Base-by-base conservation (phyloP, 2,797 vertebrate species). In the Alosa sapidissima region DNA sequence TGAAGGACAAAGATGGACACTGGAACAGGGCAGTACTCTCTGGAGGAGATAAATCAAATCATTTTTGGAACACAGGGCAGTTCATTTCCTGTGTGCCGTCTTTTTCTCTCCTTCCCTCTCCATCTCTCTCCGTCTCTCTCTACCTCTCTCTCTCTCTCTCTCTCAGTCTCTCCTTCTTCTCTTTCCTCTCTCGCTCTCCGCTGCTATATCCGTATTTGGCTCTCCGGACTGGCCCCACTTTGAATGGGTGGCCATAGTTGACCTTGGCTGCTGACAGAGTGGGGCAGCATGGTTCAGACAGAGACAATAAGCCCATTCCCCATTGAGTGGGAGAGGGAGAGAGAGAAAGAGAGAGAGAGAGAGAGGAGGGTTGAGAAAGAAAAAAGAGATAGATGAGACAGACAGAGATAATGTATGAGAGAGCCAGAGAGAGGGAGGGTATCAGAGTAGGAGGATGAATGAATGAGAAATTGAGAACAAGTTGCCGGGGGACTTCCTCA, bases 241-340 rank as follows among this genome's bases (percentile, higher is more conserved):
- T 91, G 89, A 94, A 92, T 92, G 91, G 89, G 92, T 90, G 89
- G 89, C 89, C 91, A 89, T 93, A 94, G 94, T 94, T 94, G 94
- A 96, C 95, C 94, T 96, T 95, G 94, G 92, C 90, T 92, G 88
- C 90, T 91, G 90, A 91, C 92, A 89, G 89, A 84, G 89, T 90
- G 91, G 90, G 90, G 88, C 91, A 89, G 90, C 91, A 92, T 89
- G 85, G 91, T 91, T 91, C 93, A 93, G 91, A 87, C 90, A 88
- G 89, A 92, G 89, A 91, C 93, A 93, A 95, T 94, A 92, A 95
- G 88, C 85, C 87, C 86, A 49, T 90, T 90, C 87, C 86, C 90
- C 89, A 85, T 78, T 8, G 86, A 89, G 58, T 87, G 82, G 83
- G 65, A 45, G 81, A 48, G 7, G 84, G 11, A 78, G 49, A 19